phyloP scores from a whole-genome alignment of 2,888 invertebrate genomes.

The Stenurella melanura region DNA sequence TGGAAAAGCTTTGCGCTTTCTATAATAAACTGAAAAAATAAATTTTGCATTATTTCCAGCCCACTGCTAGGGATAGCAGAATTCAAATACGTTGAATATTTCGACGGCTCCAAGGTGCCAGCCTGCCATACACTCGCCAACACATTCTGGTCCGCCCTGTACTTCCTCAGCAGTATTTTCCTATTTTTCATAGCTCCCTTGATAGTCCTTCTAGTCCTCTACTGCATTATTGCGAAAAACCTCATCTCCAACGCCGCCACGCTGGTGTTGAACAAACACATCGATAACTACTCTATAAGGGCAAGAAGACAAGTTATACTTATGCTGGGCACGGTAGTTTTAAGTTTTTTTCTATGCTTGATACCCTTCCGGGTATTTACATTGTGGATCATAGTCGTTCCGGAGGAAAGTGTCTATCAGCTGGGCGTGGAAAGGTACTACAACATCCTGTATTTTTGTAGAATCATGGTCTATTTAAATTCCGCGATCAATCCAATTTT shows the following conservation, averaged over 20 bases:
- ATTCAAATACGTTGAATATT: conserved; percentile 80
- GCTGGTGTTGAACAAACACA: conserved; percentile 80
- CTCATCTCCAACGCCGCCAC: conserved; percentile 80
- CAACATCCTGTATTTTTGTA: conserved; percentile 87
- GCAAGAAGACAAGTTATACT: conserved; percentile 89
- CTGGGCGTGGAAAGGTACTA: conserved; percentile 88
- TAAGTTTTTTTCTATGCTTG: conserved; percentile 91
- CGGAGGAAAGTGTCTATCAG: conserved; percentile 80
- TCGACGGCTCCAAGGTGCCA: conserved; percentile 82
- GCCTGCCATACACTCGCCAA: conserved; percentile 88
- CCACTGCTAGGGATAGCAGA: conserved; percentile 87
- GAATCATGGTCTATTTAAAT: conserved; percentile 91
- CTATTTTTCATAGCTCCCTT: conserved; percentile 89
- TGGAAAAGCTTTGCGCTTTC: conserved; percentile 39
- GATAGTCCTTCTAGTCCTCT: conserved; percentile 85
- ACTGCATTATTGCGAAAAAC: conserved; percentile 89
- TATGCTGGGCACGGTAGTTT: conserved; percentile 90
- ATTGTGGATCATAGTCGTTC: conserved; percentile 87
- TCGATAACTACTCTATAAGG: conserved; percentile 82
- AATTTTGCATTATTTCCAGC: conserved; percentile 78
- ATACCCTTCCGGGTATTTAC: conserved; percentile 90
- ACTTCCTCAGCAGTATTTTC: conserved; percentile 86
- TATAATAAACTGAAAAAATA: conserved; percentile 33
- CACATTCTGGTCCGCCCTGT: conserved; percentile 84
- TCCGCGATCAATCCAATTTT: conserved; percentile 93